Base-by-base conservation (phyloP, 53 echinoderm and acorn worm species). In the Apostichopus leukothele region DNA sequence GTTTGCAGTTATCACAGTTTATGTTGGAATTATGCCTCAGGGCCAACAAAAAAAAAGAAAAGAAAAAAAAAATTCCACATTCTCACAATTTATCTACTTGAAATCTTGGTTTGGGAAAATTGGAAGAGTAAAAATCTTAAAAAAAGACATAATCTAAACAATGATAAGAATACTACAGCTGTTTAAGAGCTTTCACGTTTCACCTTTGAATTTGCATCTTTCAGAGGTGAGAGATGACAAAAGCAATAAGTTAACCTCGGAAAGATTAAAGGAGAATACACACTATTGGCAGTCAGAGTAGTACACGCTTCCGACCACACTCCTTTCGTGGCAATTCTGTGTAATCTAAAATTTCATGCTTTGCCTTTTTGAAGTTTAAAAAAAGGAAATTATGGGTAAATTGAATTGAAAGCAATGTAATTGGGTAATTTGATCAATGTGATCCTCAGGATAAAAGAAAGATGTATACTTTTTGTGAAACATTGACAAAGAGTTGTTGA, bases 71-170 rank as follows among this genome's bases (percentile, higher is more conserved):
- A 6, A 16, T 71, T 71, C 20, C 71, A 71, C 20, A 71, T 71
- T 71, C 71, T 71, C 71, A 71, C 16, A 63, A 63, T 63, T 16
- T 4, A 71, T 71, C 71, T 5, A n/a, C 16, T 71, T 19, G 71
- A 18, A 71, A 71, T 71, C 6, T 71, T n/a, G 14, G 68, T 68
- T 68, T 68, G 68, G 19, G 19, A 14, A 68, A 68, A 68, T 12
- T 68, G 68, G 11, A 5, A 68, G 68, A 16, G 11, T 5, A n/a
- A 68, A 68, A 68, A 68, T 14, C 5, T 68, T 68, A 68, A 5
- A 68, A 68, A 68, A 68, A 68, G 19, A 68, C 68, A 68, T 68
- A 68, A 68, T n/a, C 68, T 68, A 68, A 68, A 68, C 68, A 68
- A 14, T 68, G 68, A 68, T 68, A 68, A 68, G 19, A 68, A n/a